Percentiles rank a stretch among this genome's conserved stretches.
Conservation (phyloP, 1,140 invertebrate species). For the Pararge aegeria region DNA sequence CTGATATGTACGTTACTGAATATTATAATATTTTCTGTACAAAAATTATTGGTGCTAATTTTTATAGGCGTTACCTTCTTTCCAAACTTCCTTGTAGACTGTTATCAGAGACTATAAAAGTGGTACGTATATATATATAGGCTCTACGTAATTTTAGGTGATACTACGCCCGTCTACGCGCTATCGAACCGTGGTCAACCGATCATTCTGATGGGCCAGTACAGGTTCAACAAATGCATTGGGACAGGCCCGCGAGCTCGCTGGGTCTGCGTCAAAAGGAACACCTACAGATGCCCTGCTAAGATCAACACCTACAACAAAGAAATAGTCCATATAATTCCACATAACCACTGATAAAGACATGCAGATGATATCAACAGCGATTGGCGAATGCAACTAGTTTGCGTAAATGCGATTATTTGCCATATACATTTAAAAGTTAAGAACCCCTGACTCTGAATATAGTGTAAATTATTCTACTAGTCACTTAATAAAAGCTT, state of each 20-base stretch:
- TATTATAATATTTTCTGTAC: too few relatives aligned
- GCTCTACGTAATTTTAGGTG: conserved; percentile 1
- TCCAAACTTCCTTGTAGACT: too few relatives aligned
- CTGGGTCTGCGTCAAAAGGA: conserved; percentile 30
- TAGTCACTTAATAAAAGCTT: too few relatives aligned
- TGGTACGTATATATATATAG: background rate
- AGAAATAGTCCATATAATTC: conserved; percentile 7
- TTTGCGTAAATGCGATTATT: too few relatives aligned
- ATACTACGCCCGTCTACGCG: conserved; percentile 25
- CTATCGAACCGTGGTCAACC: conserved; percentile 37
- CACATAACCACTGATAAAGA: background rate
- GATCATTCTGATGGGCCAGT: conserved; percentile 43
- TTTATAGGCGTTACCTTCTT: too few relatives aligned
- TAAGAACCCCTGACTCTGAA: too few relatives aligned
- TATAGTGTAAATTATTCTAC: too few relatives aligned
- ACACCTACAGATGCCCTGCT: conserved; percentile 13
- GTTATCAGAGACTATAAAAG: too few relatives aligned
- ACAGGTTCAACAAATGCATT: conserved; percentile 35
- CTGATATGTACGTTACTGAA: too few relatives aligned
- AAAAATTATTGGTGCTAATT: too few relatives aligned
- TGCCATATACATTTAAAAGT: too few relatives aligned
- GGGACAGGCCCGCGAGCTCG: conserved; percentile 29
- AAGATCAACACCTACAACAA: conserved; percentile 20
- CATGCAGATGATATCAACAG: conserved; percentile 5
- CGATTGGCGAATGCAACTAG: too few relatives aligned